Base-by-base conservation (phyloP, 2,888 invertebrate species). In the Pycnomerus fuliginosus region DNA sequence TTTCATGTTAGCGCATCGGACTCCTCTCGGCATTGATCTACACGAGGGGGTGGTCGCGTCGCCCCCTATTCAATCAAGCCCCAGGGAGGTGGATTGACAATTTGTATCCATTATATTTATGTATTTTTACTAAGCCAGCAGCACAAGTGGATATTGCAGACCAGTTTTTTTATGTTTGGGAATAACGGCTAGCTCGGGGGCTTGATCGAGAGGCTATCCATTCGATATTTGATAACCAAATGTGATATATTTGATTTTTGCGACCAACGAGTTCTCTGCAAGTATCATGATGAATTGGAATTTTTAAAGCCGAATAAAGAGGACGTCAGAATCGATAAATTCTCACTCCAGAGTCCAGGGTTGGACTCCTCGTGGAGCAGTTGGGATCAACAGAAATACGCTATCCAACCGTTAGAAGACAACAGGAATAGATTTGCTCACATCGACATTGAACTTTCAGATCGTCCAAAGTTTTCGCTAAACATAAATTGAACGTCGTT, bases 101-200 rank as follows among this genome's bases (percentile, higher is more conserved):
- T 68, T 68, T 68, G 68, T 68, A 66, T 68, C 66, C 68, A 68
- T 67, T 68, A 68, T 68, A 67, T 68, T 68, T 67, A 68, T 68
- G 68, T 67, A 67, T 68, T 67, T 68, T 67, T 66, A 65, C 64
- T 67, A 66, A 67, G 66, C 64, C 61, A 56, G 56, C 48, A 57
- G 54, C 53, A 25, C 25, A 25, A 56, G 56, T 55, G 61, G 56
- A 58, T 61, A 58, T 59, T 57, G 57, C 53, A 52, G 56, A 54
- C 48, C 52, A 46, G 50, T 47, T 44, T 47, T 52, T 54, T 57
- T 62, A 62, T 62, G 61, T 66, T 67, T 62, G 60, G 60, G 58
- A 60, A 62, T 62, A 63, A 61, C 63, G 64, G 56, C 50, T 57
- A 53, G 61, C 65, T 62, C 64, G 60, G 55, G 57, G 65, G 65